Conservation (phyloP, 1,140 invertebrate species). For the Dermatophagoides farinae region DNA sequence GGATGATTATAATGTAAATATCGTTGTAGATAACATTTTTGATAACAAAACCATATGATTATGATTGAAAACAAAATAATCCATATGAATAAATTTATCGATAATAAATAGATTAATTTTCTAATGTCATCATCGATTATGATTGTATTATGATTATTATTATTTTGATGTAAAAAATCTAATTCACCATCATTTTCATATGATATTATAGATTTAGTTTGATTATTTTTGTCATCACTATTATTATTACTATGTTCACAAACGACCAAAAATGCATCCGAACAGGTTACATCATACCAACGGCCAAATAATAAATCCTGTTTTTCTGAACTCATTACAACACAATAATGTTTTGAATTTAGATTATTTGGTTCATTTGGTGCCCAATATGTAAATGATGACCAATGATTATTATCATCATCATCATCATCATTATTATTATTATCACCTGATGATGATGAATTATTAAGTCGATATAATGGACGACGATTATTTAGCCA, state of each 20-base stretch:
- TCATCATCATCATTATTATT: background rate
- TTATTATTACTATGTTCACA: background rate
- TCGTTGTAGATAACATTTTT: too few species aligned
- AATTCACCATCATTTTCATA: background rate
- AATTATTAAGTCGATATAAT: background rate
- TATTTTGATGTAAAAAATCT: background rate
- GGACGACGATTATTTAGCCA: background rate
- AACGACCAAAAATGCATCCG: background rate
- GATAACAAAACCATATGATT: too few species aligned
- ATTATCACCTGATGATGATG: background rate
- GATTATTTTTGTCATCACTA: background rate
- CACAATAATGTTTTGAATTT: slow-evolving; percentile 10
- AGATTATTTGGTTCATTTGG: slow-evolving; percentile 12
- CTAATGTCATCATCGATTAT: background rate
- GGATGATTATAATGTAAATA: too few species aligned
- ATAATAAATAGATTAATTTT: background rate
- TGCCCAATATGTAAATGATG: background rate
- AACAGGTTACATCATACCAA: slow-evolving; percentile 7
- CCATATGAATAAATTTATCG: background rate
- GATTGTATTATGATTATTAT: background rate
- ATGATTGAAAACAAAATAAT: too few species aligned
- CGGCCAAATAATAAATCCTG: background rate
- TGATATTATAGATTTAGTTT: background rate
- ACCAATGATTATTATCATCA: background rate
- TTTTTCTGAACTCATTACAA: slow-evolving; percentile 7